Percentiles rank a stretch among this genome's conserved stretches.
These are phyloP conservation scores for Hermodice carunculata DNA, from an alignment of 2,888 invertebrate species.

Conservation along the genomic window DNA sequence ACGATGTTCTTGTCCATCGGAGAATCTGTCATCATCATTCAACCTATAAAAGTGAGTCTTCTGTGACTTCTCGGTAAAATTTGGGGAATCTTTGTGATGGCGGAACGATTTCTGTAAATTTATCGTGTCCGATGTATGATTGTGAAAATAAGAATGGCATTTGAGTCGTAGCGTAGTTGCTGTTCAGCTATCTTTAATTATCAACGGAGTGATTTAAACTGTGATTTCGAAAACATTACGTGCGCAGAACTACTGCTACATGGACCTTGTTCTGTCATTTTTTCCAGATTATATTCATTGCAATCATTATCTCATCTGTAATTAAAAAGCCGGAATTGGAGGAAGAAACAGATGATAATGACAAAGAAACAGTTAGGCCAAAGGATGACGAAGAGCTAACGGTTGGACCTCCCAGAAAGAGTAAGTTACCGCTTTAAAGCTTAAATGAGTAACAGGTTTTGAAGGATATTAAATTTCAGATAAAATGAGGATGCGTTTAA, in stretches of 20 bases:
- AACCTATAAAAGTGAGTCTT: slow-evolving; percentile 70
- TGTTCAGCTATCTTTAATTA: no score
- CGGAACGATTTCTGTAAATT: no score
- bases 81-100: no score
- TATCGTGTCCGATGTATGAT: no score
- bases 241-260: no score
- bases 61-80: no score
- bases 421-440: neutral
- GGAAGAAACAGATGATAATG: slow-evolving; percentile 16
- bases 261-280: neutral
- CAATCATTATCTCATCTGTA: slow-evolving; percentile 52
- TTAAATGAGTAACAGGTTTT: neutral
- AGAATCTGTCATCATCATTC: slow-evolving; percentile 70
- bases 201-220: no score
- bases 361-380: neutral
- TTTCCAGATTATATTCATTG: slow-evolving; percentile 34
- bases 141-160: no score
- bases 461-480: no score
- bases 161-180: no score
- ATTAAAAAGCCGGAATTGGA: slow-evolving; percentile 54
- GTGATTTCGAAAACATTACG: no score
- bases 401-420: neutral
- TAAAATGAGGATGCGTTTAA: no score
- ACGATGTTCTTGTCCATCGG: slow-evolving; percentile 71
- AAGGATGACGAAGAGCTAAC: slow-evolving; percentile 9